Evolutionary conservation across 2,888 invertebrate genomes (phyloP).

Genomic region (Tetrapedia diversipes): DNA sequence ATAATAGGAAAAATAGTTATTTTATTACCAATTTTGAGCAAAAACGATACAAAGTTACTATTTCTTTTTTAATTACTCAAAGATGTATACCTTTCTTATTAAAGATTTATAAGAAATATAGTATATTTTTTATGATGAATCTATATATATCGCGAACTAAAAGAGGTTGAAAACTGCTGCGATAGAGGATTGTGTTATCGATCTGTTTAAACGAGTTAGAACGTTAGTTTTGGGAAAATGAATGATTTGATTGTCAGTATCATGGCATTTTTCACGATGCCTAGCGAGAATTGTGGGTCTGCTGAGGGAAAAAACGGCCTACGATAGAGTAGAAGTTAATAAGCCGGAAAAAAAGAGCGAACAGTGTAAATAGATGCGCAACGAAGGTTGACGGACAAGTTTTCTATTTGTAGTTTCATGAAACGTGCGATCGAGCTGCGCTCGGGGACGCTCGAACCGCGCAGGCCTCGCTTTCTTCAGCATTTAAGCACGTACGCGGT

Average conservation of each 20-base stretch:
- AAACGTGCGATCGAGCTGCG: conserved; percentile 11
- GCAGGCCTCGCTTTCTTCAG: conserved; percentile 23
- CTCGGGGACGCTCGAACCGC: not conserved
- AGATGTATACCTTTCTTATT: too few species aligned
- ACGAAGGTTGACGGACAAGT: conserved; percentile 9
- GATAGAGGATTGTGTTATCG: conserved; percentile 18
- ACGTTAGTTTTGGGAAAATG: not conserved
- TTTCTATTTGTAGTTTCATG: conserved; percentile 25
- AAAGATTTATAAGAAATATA: too few species aligned
- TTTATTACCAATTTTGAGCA: too few species aligned
- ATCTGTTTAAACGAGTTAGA: conserved; percentile 5
- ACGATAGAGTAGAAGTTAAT: not conserved
- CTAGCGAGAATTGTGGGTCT: too few species aligned
- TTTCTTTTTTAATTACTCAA: too few species aligned
- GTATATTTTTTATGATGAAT: too few species aligned
- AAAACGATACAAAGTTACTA: too few species aligned
- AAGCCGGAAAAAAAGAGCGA: not conserved
- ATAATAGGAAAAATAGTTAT: too few species aligned
- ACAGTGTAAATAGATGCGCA: not conserved
- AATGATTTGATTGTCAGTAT: not conserved
- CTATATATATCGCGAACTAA: too few species aligned
- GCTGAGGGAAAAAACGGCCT: not conserved
- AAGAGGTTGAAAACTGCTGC: too few species aligned
- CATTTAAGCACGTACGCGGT: conserved; percentile 50
- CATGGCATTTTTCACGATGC: not conserved